A percentile compares a stretch with the other conserved stretches of the same genome.
These are phyloP conservation scores for Diadophis punctatus DNA, from an alignment of 2,113 vertebrate species.

Conservation along the genomic window DNA sequence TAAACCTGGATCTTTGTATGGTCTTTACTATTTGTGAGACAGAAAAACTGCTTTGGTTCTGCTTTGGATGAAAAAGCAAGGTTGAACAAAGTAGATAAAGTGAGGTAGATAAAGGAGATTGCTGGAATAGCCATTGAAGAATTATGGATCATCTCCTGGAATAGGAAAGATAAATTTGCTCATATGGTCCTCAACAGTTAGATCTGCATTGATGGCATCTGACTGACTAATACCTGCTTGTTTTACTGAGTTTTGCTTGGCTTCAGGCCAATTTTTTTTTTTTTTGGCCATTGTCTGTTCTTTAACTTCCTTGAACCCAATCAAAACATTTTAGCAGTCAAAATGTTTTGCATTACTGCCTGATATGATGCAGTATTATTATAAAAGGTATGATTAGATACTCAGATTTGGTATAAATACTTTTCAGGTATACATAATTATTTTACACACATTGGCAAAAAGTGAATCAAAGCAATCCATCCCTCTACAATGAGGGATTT, in stretches of 20 bases:
- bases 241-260: slow-evolving; percentile 44
- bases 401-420: not conserved
- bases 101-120: not conserved
- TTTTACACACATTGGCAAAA: slow-evolving; percentile 25
- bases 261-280: slow-evolving; percentile 40
- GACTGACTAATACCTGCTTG: slow-evolving; percentile 31
- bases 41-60: too few relatives aligned
- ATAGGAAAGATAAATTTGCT: not conserved
- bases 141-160: not conserved
- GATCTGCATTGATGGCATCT: not conserved
- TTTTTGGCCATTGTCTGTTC: slow-evolving; percentile 46
- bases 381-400: slow-evolving; percentile 27
- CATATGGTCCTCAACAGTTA: not conserved
- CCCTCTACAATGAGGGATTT: not conserved
- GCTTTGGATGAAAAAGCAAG: not conserved
- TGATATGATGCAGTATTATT: slow-evolving; percentile 43
- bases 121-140: not conserved
- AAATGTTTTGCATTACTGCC: slow-evolving; percentile 35
- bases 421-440: slow-evolving; percentile 1
- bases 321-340: slow-evolving; percentile 55
- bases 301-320: slow-evolving; percentile 42
- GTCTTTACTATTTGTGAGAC: too few relatives aligned
- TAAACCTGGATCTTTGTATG: too few relatives aligned
- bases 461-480: slow-evolving; percentile 20
- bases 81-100: not conserved